A percentile compares a stretch with the other conserved stretches of the same genome.
Conservation (phyloP, 2,797 vertebrate genomes). For the Eospalax fontanierii region DNA sequence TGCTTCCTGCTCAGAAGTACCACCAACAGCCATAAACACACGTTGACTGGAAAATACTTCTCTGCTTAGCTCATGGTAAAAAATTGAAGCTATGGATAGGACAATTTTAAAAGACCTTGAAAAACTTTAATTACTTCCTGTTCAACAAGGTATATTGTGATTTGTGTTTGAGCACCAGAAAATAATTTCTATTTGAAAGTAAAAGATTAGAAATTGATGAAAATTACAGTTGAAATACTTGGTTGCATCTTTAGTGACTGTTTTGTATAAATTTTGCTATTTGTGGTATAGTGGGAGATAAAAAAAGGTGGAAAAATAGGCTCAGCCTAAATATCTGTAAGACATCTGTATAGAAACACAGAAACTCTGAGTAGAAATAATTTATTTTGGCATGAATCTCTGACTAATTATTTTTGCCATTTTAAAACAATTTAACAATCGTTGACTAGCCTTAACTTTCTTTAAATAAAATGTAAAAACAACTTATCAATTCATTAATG, state of each 20-base stretch:
- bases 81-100: constrained; percentile 42
- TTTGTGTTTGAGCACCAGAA: constrained; percentile 52
- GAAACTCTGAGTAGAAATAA: constrained; percentile 46
- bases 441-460: neutral
- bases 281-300: constrained; percentile 26
- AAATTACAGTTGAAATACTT: constrained; percentile 26
- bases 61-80: constrained; percentile 88
- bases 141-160: constrained; percentile 28
- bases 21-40: constrained; percentile 82
- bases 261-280: constrained; percentile 36
- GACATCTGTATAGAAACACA: constrained; percentile 10
- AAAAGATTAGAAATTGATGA: constrained; percentile 53
- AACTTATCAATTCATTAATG: neutral
- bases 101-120: constrained; percentile 31
- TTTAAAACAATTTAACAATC: constrained; percentile 37
- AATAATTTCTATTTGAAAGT: constrained; percentile 63
- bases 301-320: constrained; percentile 51
- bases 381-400: constrained; percentile 53
- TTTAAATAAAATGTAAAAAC: neutral
- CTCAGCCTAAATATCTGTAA: constrained; percentile 5
- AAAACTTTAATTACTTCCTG: constrained; percentile 55
- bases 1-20: constrained; percentile 85
- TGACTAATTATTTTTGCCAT: constrained; percentile 57
- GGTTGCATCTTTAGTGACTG: constrained; percentile 17
- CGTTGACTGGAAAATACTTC: constrained; percentile 90